Percentiles rank a stretch among this genome's conserved stretches.
Conservation (phyloP, 2,888 invertebrate species). For the Cheilosia grossa region DNA sequence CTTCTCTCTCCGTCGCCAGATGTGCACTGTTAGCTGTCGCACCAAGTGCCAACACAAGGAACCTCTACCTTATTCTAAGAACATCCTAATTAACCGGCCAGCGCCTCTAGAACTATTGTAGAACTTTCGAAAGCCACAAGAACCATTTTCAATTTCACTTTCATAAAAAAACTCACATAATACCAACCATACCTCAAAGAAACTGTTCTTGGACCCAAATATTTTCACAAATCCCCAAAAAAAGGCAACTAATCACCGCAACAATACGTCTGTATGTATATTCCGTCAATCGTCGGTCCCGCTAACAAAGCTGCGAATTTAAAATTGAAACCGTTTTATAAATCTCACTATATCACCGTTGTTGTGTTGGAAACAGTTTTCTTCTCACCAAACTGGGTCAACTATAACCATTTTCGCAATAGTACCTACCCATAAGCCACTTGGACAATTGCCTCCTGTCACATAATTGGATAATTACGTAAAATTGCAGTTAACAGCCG, state of each 20-base stretch:
- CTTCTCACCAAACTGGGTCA: constrained; percentile 45
- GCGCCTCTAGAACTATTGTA: too few relatives aligned
- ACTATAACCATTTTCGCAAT: constrained; percentile 61
- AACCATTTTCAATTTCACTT: too few relatives aligned
- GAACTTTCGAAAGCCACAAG: too few relatives aligned
- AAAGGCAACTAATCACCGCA: background rate
- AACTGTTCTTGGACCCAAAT: constrained; percentile 47
- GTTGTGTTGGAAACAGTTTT: constrained; percentile 28
- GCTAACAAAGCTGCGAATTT: constrained; percentile 39
- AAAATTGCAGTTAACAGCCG: constrained; percentile 63
- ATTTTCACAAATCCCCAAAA: constrained; percentile 6
- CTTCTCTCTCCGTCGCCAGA: too few relatives aligned
- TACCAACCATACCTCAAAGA: background rate
- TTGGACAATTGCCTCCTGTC: constrained; percentile 58
- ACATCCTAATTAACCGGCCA: too few relatives aligned
- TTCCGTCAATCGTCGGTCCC: background rate
- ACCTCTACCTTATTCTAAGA: too few relatives aligned
- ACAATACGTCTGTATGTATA: background rate
- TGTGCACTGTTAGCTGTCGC: too few relatives aligned
- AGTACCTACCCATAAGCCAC: constrained; percentile 4
- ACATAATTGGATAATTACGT: constrained; percentile 66
- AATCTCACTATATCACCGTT: constrained; percentile 56
- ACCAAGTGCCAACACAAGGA: too few relatives aligned
- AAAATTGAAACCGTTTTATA: constrained; percentile 65
- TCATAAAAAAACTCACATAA: background rate